Evolutionary conservation across 2,888 invertebrate species (phyloP).

Genomic region (Zaprionus bogoriensis): DNA sequence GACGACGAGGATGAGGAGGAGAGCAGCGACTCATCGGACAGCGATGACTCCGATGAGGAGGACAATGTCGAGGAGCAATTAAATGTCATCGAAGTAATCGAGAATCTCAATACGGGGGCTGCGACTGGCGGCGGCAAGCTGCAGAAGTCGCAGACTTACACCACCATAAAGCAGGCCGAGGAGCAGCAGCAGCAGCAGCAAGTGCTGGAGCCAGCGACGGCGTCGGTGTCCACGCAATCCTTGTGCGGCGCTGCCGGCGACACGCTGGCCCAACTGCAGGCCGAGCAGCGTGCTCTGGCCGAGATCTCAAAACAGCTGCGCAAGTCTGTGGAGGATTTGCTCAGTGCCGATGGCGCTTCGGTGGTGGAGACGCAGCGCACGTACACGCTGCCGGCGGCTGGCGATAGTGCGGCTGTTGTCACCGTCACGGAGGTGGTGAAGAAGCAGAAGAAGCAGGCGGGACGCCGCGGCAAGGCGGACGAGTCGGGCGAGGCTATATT

Average conservation of each 20-base stretch:
- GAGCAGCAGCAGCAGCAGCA: conserved; percentile 1
- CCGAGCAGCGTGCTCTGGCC: conserved; percentile 78
- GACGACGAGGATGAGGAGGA: too few relatives aligned
- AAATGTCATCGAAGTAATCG: conserved; percentile 80
- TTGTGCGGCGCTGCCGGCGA: conserved; percentile 24
- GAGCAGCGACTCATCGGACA: conserved; percentile 65
- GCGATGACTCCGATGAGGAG: conserved; percentile 71
- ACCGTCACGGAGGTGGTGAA: conserved; percentile 71
- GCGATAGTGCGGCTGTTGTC: conserved; percentile 51
- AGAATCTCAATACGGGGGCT: conserved; percentile 80
- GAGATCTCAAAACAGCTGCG: conserved; percentile 79
- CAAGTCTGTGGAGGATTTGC: conserved; percentile 77
- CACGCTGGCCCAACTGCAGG: conserved; percentile 74
- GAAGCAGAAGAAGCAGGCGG: conserved; percentile 49
- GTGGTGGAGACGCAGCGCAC: conserved; percentile 68
- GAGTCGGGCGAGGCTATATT: conserved; percentile 75
- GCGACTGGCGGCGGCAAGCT: conserved; percentile 58
- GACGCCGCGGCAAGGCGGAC: conserved; percentile 8
- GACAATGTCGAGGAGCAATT: conserved; percentile 63
- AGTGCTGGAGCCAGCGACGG: background rate
- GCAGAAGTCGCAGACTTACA: conserved; percentile 79
- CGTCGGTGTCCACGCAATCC: background rate
- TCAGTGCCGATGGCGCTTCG: conserved; percentile 59
- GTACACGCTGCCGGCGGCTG: conserved; percentile 54
- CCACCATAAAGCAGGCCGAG: conserved; percentile 70